Percentiles rank a stretch among this genome's conserved stretches.
Evolutionary conservation across 2,797 vertebrate genomes (phyloP).

Genomic region (Pseudotriccus pelzelni): DNA sequence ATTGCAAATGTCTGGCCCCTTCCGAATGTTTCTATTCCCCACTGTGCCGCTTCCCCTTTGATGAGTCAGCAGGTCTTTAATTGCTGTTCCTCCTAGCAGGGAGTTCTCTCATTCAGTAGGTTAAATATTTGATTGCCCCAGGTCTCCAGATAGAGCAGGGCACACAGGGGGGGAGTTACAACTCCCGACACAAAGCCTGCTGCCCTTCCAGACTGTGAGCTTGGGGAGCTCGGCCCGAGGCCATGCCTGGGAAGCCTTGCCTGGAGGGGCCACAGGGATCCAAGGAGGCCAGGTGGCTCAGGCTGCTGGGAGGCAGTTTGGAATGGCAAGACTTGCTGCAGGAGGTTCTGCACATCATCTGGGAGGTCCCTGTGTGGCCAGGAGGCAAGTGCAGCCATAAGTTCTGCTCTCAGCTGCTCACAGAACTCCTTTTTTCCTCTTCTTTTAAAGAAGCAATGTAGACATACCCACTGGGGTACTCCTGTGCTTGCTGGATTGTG

Average conservation of each 20-base stretch:
- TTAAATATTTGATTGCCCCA: constrained; percentile 53
- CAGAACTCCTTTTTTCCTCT: not conserved
- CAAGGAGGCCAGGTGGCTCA: not conserved
- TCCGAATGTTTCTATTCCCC: not conserved
- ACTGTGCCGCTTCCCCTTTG: not conserved
- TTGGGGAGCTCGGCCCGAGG: not conserved
- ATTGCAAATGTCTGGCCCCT: not conserved
- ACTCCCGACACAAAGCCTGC: not conserved
- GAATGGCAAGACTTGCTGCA: not conserved
- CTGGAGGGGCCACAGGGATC: not conserved
- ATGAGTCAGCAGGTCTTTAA: constrained; percentile 56
- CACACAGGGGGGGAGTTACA: not conserved
- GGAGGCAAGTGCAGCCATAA: rapidly evolving
- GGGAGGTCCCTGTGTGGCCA: not conserved
- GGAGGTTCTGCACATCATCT: not conserved
- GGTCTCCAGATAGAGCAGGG: not conserved
- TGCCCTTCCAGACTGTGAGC: not conserved
- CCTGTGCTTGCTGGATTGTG: constrained; percentile 5
- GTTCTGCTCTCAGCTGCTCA: not conserved
- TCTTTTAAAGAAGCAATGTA: not conserved
- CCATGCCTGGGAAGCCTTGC: not conserved
- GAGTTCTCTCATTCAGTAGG: not conserved
- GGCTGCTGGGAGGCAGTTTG: not conserved
- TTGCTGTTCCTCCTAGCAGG: constrained; percentile 29
- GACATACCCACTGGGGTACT: not conserved